These are phyloP conservation scores for Acanthopleura granulata DNA, from an alignment of 2,888 invertebrate genomes.

Conservation along the genomic window DNA sequence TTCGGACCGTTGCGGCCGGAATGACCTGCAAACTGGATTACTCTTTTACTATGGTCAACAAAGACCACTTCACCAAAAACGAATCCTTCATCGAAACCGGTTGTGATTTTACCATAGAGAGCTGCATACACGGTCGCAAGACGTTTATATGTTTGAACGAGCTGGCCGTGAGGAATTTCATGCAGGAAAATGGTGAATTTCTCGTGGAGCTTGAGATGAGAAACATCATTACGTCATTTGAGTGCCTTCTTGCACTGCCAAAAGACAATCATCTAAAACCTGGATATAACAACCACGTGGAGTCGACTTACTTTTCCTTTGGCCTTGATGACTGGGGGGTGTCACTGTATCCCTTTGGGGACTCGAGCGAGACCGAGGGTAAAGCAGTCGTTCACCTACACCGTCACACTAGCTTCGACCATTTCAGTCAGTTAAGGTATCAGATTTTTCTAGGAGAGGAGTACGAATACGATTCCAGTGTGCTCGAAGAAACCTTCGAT, in stretches of 20 bases:
- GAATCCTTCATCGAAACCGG: conserved; percentile 84
- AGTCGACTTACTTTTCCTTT: conserved; percentile 81
- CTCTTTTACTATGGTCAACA: conserved; percentile 83
- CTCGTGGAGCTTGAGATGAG: conserved; percentile 84
- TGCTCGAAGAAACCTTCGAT: conserved; percentile 59
- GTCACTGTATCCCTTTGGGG: conserved; percentile 62
- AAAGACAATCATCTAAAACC: conserved; percentile 54
- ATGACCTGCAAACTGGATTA: conserved; percentile 85
- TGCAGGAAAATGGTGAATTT: conserved; percentile 85
- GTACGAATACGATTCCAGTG: conserved; percentile 56
- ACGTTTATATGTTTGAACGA: conserved; percentile 65
- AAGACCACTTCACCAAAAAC: conserved; percentile 86
- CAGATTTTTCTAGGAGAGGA: conserved; percentile 72
- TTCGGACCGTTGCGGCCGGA: conserved; percentile 82
- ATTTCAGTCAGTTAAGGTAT: conserved; percentile 82
- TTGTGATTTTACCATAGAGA: conserved; percentile 72
- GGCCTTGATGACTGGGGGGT: conserved; percentile 88
- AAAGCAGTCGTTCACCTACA: conserved; percentile 73
- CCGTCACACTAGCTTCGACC: conserved; percentile 85
- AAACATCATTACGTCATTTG: conserved; percentile 81
- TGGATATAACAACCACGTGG: conserved; percentile 68
- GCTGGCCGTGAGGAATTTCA: conserved; percentile 75
- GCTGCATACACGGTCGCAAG: conserved; percentile 60
- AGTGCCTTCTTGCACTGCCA: conserved; percentile 78
- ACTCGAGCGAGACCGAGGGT: conserved; percentile 54